Conservation (phyloP, 1,140 invertebrate genomes). For the Hirudo medicinalis region DNA sequence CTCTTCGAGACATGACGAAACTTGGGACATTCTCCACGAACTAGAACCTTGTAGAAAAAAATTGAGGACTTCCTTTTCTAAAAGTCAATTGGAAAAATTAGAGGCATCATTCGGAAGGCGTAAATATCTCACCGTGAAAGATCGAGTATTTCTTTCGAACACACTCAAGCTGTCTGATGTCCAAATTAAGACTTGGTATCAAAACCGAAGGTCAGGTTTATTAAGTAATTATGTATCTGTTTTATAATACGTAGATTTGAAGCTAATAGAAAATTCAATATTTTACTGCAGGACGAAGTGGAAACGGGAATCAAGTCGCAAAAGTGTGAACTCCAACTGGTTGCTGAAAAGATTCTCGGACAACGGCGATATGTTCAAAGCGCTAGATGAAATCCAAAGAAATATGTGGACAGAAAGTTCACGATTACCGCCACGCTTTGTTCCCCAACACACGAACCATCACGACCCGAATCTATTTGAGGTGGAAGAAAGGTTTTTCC, state of each 20-base stretch:
- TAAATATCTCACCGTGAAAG: slow-evolving; percentile 95
- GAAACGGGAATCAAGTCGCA: not conserved
- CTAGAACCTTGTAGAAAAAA: slow-evolving; percentile 44
- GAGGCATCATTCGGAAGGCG: slow-evolving; percentile 95
- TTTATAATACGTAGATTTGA: too few species aligned
- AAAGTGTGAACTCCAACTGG: too few species aligned
- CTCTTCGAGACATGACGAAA: not conserved
- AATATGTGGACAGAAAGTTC: not conserved
- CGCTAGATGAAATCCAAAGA: not conserved
- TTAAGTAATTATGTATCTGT: too few species aligned
- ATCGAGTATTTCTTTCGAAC: slow-evolving; percentile 90
- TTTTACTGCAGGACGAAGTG: not conserved
- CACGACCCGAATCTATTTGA: not conserved
- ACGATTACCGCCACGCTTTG: not conserved
- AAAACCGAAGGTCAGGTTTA: slow-evolving; percentile 72
- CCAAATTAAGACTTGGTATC: slow-evolving; percentile 99
- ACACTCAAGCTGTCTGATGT: slow-evolving; percentile 90
- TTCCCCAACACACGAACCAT: not conserved
- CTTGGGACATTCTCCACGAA: not conserved
- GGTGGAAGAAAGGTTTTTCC: not conserved
- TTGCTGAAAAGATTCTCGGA: too few species aligned
- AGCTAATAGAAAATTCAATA: not conserved
- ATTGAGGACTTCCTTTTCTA: slow-evolving; percentile 92
- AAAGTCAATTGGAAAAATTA: slow-evolving; percentile 84
- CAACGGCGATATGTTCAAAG: too few species aligned